Conservation (phyloP, 2,888 invertebrate genomes). For the Stenurella melanura region DNA sequence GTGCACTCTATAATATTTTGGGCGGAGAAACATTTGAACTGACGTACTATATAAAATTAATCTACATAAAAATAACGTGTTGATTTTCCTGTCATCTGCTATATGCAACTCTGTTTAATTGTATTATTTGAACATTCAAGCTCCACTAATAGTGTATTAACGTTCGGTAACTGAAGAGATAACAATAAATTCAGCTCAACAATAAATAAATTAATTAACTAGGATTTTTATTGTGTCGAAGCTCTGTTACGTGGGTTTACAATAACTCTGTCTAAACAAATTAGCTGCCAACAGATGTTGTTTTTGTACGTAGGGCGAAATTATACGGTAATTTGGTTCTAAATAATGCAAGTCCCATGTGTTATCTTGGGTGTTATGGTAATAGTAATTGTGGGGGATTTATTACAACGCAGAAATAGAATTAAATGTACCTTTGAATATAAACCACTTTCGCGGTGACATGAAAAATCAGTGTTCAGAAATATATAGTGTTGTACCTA, state of each 20-base stretch:
- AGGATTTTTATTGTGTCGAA: conserved; percentile 11
- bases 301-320: conserved; percentile 22
- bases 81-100: neutral
- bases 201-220: conserved; percentile 21
- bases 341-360: conserved; percentile 7
- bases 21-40: no score
- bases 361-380: conserved; percentile 7
- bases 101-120: neutral
- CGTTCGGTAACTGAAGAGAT: neutral
- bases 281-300: conserved; percentile 14
- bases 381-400: conserved; percentile 3
- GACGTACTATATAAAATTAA: neutral
- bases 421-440: neutral
- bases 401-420: neutral
- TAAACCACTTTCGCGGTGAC: neutral
- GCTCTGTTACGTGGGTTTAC: conserved; percentile 9
- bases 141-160: neutral
- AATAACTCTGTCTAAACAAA: conserved; percentile 22
- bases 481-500: no score
- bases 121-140: neutral
- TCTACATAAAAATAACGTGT: neutral
- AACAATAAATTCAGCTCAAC: neutral
- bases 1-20: no score
- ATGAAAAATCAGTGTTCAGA: no score
- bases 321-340: conserved; percentile 10